Base-by-base conservation (phyloP, 1,140 invertebrate species). In the Lepeophtheirus salmonis region DNA sequence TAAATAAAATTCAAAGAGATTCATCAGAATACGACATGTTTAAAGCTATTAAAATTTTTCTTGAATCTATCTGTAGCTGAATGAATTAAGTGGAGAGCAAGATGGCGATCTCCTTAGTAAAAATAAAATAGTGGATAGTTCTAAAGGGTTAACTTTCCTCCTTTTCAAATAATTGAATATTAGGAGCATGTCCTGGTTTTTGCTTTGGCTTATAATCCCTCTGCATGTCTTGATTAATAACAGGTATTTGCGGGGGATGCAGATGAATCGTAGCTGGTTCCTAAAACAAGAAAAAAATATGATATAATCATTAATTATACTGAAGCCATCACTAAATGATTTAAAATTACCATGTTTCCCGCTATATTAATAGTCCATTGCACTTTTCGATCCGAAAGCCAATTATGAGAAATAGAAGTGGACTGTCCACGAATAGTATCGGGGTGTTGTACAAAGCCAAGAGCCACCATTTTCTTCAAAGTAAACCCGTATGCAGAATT, bases 311-410 rank as follows among this genome's bases (percentile, higher is more conserved):
- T 41, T 41, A 41, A 41, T n/a, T 10, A 41, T 10, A 41, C 6
- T 10, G 6, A 52, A 16, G 20, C 12, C 4, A 52, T 18, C 50
- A 52, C 4, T 16, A 52, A 41, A 41, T 41, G 30, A 41, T 6
- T 10, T 41, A 10, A 16, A 18, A 4, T 52, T 16, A 58, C 30
- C 56, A 50, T 49, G n/a, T 58, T 17, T 20, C 80, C 80, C 62
- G 77, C 80, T 50, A 83, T 78, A 66, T 80, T 79, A n/a, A 83
- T 76, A 68, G 81, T 74, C 68, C 81, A 83, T 26, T 68, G 65
- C 0, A 78, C 78, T 58, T 73, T 70, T 63, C 72, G 4, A 48
- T 58, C 71, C 67, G 78, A 73, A 13, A 83, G 41, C 81, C 76
- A 61, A 72, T 75, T 2, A 76, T 79, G 16, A 82, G 72, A 4